Percentiles rank a stretch among this genome's conserved stretches.
Conservation (phyloP, 2,113 vertebrate species). For the Bos taurus region DNA sequence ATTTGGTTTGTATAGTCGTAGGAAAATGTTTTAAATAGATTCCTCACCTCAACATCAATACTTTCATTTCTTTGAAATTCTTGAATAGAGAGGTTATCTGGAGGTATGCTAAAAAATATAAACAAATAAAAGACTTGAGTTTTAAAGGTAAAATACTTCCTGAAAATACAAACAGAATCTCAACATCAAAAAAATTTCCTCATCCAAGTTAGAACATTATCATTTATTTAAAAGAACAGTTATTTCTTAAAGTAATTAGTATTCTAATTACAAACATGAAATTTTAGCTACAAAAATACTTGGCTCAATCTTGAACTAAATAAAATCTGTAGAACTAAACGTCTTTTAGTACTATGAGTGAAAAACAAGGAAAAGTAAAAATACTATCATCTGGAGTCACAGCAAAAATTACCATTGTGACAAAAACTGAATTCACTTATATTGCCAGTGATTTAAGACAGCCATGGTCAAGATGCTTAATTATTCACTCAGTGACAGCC, state of each 20-base stretch:
- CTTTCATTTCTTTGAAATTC: conserved; percentile 99
- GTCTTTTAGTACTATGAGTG: not conserved
- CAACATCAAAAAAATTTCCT: conserved; percentile 22
- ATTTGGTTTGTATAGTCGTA: conserved; percentile 15
- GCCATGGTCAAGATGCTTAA: not conserved
- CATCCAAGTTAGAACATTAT: not conserved
- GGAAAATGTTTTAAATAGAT: conserved; percentile 30
- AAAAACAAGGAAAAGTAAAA: not conserved
- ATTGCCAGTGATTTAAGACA: not conserved
- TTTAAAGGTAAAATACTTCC: conserved; percentile 45
- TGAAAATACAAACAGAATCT: not conserved
- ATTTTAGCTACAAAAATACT: not conserved
- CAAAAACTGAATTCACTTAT: not conserved
- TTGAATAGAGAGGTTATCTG: conserved; percentile 98
- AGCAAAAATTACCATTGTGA: conserved; percentile 6
- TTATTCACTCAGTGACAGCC: not conserved
- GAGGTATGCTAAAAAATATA: conserved; percentile 88
- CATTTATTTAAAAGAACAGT: not conserved
- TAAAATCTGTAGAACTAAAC: not conserved
- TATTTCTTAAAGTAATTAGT: not conserved
- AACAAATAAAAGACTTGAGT: conserved; percentile 21
- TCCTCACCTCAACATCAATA: conserved; percentile 95
- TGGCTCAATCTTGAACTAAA: not conserved
- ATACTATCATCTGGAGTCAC: not conserved
- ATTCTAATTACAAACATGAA: not conserved